A percentile compares a stretch with the other conserved stretches of the same genome.
Conservation (phyloP, 2,888 invertebrate species). For the Pseudeuparius sepicola region DNA sequence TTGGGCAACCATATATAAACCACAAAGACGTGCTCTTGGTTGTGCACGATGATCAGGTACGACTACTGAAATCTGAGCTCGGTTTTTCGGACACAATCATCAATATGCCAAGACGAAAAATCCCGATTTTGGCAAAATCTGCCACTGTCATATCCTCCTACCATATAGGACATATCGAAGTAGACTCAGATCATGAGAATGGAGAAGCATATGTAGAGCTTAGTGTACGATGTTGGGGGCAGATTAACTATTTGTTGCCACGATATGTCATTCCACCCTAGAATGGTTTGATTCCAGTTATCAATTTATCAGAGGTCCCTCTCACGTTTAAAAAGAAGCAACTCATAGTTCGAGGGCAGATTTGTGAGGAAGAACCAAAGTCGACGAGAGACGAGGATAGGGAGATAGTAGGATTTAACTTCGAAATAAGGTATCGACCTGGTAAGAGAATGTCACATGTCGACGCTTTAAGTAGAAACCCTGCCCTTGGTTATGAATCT, state of each 20-base stretch:
- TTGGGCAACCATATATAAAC: conserved; percentile 21
- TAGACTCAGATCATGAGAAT: conserved; percentile 5
- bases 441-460: no score
- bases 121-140: conserved; percentile 10
- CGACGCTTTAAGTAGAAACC: no score
- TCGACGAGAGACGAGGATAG: no score
- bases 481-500: no score
- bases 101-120: conserved; percentile 8
- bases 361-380: conserved; percentile 16
- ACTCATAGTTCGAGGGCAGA: conserved; percentile 13
- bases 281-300: conserved; percentile 9
- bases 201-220: conserved; percentile 15
- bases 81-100: no score
- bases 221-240: no score
- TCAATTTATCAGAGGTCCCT: conserved; percentile 13
- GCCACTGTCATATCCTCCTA: conserved; percentile 14
- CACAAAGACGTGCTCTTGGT: conserved; percentile 16
- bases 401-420: no score
- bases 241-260: conserved; percentile 6
- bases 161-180: conserved; percentile 15
- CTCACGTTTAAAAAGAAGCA: conserved; percentile 15
- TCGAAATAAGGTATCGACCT: no score
- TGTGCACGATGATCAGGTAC: conserved; percentile 15
- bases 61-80: conserved; percentile 9
- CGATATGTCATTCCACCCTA: conserved; percentile 12